Evolutionary conservation across 2,113 vertebrate species (phyloP).

Genomic region (Noctilio leporinus): DNA sequence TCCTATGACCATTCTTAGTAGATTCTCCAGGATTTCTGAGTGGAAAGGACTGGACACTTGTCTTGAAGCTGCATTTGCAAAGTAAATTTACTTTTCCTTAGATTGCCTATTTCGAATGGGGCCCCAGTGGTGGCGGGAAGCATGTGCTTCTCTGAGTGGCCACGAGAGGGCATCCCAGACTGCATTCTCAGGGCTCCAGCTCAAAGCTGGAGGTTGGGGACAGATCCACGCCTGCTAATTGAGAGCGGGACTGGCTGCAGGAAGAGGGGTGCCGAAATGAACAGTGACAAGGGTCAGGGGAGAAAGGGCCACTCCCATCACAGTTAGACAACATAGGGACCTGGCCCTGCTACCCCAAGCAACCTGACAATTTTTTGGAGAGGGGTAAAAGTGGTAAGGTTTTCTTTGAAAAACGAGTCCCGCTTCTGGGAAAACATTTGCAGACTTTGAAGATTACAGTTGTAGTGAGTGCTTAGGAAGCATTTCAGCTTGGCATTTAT

Average conservation of each 20-base stretch:
- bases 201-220: neutral
- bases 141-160: neutral
- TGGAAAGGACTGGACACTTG: neutral
- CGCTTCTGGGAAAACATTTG: neutral
- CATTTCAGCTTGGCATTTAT: neutral
- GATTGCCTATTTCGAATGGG: neutral
- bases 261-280: neutral
- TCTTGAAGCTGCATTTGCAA: slow-evolving; percentile 5
- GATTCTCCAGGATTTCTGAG: neutral
- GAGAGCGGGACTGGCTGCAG: neutral
- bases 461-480: neutral
- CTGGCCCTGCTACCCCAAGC: neutral
- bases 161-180: neutral
- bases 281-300: accelerated
- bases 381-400: neutral
- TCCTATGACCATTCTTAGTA: neutral
- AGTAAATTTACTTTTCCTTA: neutral
- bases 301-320: neutral
- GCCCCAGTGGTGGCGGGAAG: accelerated
- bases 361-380: neutral
- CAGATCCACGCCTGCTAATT: neutral
- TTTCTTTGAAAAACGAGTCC: neutral
- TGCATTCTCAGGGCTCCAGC: neutral
- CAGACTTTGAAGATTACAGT: neutral
- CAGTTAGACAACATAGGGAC: neutral